Conservation (phyloP, 1,140 invertebrate species). For the Galleria mellonella region DNA sequence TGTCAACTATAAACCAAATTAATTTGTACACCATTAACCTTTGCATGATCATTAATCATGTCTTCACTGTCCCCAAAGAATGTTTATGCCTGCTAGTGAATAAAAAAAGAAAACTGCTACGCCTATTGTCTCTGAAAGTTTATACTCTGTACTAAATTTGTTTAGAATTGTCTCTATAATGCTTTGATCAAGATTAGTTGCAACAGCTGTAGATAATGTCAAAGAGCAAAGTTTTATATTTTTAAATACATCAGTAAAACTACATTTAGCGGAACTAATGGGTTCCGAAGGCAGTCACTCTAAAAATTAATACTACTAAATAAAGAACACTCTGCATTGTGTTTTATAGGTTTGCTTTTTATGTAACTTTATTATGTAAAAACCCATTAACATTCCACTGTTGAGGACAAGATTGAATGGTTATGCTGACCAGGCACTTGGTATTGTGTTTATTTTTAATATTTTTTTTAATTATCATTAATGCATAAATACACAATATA, state of each 20-base stretch:
- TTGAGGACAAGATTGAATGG: neutral
- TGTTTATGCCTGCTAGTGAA: too few species aligned
- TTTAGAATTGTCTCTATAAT: neutral
- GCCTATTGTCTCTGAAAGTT: neutral
- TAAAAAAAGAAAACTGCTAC: neutral
- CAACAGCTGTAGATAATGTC: constrained; percentile 5
- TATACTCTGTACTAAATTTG: too few species aligned
- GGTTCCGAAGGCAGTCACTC: neutral
- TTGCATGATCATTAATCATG: constrained; percentile 7
- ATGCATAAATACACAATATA: too few species aligned
- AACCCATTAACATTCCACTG: constrained; percentile 1
- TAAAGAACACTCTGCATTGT: neutral
- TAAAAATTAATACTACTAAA: neutral
- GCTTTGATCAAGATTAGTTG: constrained; percentile 8
- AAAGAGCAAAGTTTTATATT: constrained; percentile 1
- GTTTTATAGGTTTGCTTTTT: too few species aligned
- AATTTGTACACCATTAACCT: neutral
- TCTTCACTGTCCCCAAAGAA: neutral
- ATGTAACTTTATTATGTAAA: too few species aligned
- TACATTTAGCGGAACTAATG: neutral
- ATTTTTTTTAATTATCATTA: too few species aligned
- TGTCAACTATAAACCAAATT: constrained; percentile 1
- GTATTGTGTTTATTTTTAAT: too few species aligned
- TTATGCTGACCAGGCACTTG: too few species aligned
- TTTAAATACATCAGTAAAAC: constrained; percentile 1